These are phyloP conservation scores for Colostygia pectinataria DNA, from an alignment of 2,888 invertebrate species.

Conservation along the genomic window DNA sequence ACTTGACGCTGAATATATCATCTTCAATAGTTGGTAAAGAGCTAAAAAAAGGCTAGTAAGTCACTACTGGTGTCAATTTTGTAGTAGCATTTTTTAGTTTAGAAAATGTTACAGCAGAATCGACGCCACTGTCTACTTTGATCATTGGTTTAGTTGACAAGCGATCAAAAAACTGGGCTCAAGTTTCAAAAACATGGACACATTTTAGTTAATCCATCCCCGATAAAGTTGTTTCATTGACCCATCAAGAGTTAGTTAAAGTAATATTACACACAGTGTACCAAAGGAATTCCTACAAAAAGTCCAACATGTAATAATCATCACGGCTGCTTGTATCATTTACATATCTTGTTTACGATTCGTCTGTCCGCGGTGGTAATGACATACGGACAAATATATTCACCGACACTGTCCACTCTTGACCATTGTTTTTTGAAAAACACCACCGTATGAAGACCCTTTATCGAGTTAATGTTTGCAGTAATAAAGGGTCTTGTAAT, in stretches of 20 bases:
- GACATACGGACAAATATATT: slow-evolving; percentile 71
- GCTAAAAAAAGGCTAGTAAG: too few species aligned
- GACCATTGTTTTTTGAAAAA: slow-evolving; percentile 55
- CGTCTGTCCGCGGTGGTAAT: slow-evolving; percentile 66
- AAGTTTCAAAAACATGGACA: too few species aligned
- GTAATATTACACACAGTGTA: background rate
- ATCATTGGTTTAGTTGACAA: too few species aligned
- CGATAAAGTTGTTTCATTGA: too few species aligned
- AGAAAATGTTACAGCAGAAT: too few species aligned
- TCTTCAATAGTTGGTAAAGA: too few species aligned
- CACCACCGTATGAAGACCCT: slow-evolving; percentile 43
- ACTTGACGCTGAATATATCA: too few species aligned
- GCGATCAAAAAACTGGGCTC: too few species aligned
- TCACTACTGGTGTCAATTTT: too few species aligned
- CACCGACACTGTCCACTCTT: slow-evolving; percentile 47
- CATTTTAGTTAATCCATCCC: too few species aligned
- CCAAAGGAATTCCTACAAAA: slow-evolving; percentile 36
- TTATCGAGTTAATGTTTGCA: background rate
- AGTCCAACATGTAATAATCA: slow-evolving; percentile 46
- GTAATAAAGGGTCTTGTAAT: slow-evolving; percentile 38
- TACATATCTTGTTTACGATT: slow-evolving; percentile 73
- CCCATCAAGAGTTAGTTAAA: background rate
- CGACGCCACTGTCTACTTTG: too few species aligned
- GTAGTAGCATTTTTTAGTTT: too few species aligned
- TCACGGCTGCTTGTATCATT: slow-evolving; percentile 57